Evolutionary conservation across 2,113 vertebrate species (phyloP).

Genomic region (Baryphthengus martii): DNA sequence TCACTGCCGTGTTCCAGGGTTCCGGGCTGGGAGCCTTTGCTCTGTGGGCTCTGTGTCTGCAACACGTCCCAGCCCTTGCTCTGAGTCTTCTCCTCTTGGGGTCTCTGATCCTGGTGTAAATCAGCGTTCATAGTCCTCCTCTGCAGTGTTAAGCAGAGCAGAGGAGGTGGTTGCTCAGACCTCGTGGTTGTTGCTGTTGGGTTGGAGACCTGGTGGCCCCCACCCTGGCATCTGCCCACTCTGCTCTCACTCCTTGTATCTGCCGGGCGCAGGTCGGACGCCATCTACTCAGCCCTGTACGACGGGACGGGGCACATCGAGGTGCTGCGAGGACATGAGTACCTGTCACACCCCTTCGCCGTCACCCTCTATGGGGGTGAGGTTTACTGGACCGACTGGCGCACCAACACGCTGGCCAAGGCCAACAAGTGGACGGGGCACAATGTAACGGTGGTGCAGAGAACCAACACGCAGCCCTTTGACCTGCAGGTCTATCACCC

Average conservation of each 20-base stretch:
- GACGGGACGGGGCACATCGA: conserved; percentile 95
- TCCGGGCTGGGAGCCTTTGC: neutral
- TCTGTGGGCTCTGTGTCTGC: neutral
- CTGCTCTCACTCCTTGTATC: neutral
- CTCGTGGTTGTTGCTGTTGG: neutral
- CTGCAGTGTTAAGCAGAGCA: fast-evolving
- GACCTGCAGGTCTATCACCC: conserved; percentile 98
- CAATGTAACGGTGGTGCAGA: conserved; percentile 94
- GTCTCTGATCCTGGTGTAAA: neutral
- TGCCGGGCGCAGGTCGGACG: conserved; percentile 82
- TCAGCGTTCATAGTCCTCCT: fast-evolving
- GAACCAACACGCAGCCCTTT: conserved; percentile 97
- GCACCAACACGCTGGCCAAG: conserved; percentile 95
- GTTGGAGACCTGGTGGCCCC: neutral
- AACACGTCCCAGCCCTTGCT: fast-evolving
- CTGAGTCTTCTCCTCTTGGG: neutral
- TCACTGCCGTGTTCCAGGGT: fast-evolving
- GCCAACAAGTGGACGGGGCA: conserved; percentile 98
- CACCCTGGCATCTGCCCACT: fast-evolving
- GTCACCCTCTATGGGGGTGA: conserved; percentile 96
- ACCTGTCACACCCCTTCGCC: conserved; percentile 93
- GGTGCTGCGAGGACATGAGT: conserved; percentile 93
- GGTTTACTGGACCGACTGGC: conserved; percentile 98
- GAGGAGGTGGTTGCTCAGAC: neutral
- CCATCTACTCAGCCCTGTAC: conserved; percentile 94